These are phyloP conservation scores for Arge pagana DNA, from an alignment of 2,888 invertebrate species.

Conservation along the genomic window DNA sequence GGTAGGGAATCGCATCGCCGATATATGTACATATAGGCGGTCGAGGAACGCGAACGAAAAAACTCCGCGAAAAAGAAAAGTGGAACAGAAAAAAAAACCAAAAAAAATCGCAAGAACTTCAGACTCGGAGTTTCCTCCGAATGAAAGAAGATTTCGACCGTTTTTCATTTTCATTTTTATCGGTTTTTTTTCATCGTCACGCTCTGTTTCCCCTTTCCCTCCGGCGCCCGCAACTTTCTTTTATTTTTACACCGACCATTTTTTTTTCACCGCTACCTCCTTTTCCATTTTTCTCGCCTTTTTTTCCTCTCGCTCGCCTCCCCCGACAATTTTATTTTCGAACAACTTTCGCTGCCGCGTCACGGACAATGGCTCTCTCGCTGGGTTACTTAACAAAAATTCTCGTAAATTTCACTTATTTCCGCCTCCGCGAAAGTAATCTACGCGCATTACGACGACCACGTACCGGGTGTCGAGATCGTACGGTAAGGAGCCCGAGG, in stretches of 20 bases:
- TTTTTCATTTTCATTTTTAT: not conserved
- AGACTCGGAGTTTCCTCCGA: constrained; percentile 19
- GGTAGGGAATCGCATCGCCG: no score
- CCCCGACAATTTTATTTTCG: not conserved
- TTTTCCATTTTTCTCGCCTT: not conserved
- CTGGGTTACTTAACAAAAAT: constrained; percentile 7
- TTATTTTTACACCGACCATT: not conserved
- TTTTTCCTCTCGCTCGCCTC: not conserved
- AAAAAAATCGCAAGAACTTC: constrained; percentile 19
- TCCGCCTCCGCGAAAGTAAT: not conserved
- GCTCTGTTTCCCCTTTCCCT: not conserved
- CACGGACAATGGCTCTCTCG: constrained; percentile 4
- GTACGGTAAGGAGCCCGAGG: no score
- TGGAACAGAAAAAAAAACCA: not conserved
- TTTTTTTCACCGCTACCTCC: no score
- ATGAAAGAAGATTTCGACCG: constrained; percentile 15
- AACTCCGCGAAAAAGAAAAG: not conserved
- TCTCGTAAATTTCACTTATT: not conserved
- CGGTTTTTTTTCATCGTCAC: constrained; percentile 6
- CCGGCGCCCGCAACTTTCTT: not conserved
- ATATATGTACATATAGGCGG: no score
- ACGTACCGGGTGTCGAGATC: no score
- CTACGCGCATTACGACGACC: no score
- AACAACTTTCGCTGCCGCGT: not conserved
- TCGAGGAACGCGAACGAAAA: constrained; percentile 14